Evolutionary conservation across 2,113 vertebrate genomes (phyloP).

Genomic region (Sander vitreus): DNA sequence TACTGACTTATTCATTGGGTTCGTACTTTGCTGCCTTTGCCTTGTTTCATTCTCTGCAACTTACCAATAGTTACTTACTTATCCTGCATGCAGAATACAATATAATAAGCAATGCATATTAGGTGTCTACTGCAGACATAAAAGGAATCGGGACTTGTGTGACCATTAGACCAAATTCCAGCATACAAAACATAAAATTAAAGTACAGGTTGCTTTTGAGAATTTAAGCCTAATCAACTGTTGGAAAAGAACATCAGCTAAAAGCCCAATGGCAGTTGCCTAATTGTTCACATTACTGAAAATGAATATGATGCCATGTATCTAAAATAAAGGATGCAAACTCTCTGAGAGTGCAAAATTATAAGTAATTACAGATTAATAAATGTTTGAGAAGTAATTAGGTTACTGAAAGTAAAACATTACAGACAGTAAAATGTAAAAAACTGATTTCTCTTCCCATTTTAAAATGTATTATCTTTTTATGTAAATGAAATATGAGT

Average conservation of each 20-base stretch:
- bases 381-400: slow-evolving; percentile 34
- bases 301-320: slow-evolving; percentile 33
- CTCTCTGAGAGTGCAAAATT: slow-evolving; percentile 22
- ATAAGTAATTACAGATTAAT: slow-evolving; percentile 26
- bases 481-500: slow-evolving; percentile 17
- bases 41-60: neutral
- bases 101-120: neutral
- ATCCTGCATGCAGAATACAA: neutral
- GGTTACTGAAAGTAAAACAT: slow-evolving; percentile 13
- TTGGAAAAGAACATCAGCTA: slow-evolving; percentile 46
- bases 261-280: slow-evolving; percentile 33
- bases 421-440: neutral
- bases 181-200: slow-evolving; percentile 7
- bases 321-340: slow-evolving; percentile 40
- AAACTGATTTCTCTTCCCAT: neutral
- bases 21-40: neutral
- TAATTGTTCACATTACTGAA: slow-evolving; percentile 54
- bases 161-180: slow-evolving; percentile 14
- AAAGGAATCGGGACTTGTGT: slow-evolving; percentile 8
- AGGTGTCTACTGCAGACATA: neutral
- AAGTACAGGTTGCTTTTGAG: slow-evolving; percentile 17
- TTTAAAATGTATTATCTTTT: neutral
- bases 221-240: slow-evolving; percentile 40
- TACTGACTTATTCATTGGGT: slow-evolving; percentile 1
- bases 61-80: neutral